Base-by-base conservation (phyloP, 1,140 invertebrate species). In the Heliothis virescens region DNA sequence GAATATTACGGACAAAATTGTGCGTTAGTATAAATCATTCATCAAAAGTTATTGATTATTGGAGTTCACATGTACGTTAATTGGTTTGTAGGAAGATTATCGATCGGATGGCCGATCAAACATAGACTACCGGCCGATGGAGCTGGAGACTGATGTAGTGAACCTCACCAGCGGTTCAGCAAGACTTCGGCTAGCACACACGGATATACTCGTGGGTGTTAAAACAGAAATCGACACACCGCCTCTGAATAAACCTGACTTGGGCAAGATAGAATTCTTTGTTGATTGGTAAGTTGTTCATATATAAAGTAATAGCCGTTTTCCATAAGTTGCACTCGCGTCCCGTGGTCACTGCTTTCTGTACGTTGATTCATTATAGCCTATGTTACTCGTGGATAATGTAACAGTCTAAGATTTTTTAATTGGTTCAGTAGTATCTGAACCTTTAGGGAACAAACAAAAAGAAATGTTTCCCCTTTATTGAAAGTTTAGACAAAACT, bases 231-330 rank as follows among this genome's bases (percentile, higher is more conserved):
- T 99, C 75, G 98, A 98, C 92, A 94, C 95, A 65, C 98, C 98
- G 41, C 95, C 95, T 81, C 95, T 96, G n/a, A 96, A 97, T 12
- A 96, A 95, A 77, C 97, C 98, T 3, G 94, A 96, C 53, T 95
- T 97, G 90, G 99, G 99, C 80, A 97, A 98, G 95, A 93, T 99
- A 26, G 98, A 99, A 91, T 99, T 99, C 94, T 99, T 99, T 95
- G 98, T 99, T 29, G 98, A 99, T 91, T 99, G 98, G 98, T 98
- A 95, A 92, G 92, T 83, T 18, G 21, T 53, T 65, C 48, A 74
- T 34, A 59, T 41, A 78, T 62, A 26, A 26, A 26, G 1, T 26
- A 26, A 1, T 26, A 26, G 21, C 21, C 21, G 21, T 26, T 26
- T 26, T 26, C 21, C 21, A 1, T 1, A 26, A 2, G 21, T 26